phyloP scores from a whole-genome alignment of 2,888 invertebrate species.

The Apotomis betuletana region DNA sequence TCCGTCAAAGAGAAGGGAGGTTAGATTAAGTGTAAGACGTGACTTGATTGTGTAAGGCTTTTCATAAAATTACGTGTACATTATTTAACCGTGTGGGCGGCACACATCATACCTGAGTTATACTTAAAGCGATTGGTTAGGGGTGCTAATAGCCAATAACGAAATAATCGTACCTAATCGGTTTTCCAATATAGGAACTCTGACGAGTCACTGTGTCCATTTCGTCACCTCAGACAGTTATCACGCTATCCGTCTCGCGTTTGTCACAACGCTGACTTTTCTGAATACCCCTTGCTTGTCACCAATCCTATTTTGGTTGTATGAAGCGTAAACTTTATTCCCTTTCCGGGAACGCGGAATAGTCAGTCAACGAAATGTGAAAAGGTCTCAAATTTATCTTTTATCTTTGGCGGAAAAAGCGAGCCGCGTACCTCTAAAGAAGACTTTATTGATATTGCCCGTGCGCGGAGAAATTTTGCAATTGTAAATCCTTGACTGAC shows the following conservation, averaged over 20 bases:
- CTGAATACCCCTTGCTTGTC: conserved; percentile 53
- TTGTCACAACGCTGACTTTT: conserved; percentile 52
- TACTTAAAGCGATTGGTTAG: background rate
- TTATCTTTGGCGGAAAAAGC: conserved; percentile 44
- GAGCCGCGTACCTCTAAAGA: conserved; percentile 42
- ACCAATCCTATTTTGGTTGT: conserved; percentile 50
- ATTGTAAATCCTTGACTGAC: conserved; percentile 12
- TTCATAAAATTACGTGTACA: conserved; percentile 30
- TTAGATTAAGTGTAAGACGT: conserved; percentile 50
- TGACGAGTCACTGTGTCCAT: conserved; percentile 44
- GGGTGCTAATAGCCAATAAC: no score
- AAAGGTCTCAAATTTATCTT: conserved; percentile 50
- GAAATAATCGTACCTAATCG: background rate
- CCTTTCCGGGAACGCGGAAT: conserved; percentile 43
- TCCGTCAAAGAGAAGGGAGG: conserved; percentile 45
- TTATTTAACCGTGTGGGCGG: background rate
- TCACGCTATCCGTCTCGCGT: conserved; percentile 58
- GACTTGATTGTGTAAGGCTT: conserved; percentile 47
- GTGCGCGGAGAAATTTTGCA: conserved; percentile 33
- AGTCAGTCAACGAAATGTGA: conserved; percentile 54
- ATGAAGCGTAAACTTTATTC: conserved; percentile 50
- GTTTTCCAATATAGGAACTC: conserved; percentile 6
- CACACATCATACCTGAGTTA: background rate
- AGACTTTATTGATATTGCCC: conserved; percentile 49
- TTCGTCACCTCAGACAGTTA: conserved; percentile 52